Conservation (phyloP, 2,888 invertebrate species). For the Meteorus colon region DNA sequence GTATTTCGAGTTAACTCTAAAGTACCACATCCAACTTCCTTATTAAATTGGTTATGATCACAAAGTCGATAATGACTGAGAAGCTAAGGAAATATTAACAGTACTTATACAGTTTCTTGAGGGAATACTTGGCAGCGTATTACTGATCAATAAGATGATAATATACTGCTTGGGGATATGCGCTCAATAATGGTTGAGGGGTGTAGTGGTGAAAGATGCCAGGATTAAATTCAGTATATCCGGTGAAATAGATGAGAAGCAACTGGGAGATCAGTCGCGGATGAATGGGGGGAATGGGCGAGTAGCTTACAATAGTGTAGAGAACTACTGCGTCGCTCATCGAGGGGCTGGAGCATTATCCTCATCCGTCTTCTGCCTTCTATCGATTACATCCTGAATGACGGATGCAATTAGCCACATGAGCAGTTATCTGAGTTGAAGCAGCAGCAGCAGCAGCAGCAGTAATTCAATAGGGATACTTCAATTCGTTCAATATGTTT, state of each 20-base stretch:
- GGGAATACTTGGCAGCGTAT: background rate
- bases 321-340: slow-evolving; percentile 11
- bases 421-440: slow-evolving; percentile 28
- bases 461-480: too few relatives aligned
- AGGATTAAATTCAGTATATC: slow-evolving; percentile 17
- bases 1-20: background rate
- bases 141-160: slow-evolving; percentile 2
- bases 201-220: slow-evolving; percentile 24
- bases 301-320: slow-evolving; percentile 33
- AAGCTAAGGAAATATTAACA: slow-evolving; percentile 10
- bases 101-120: background rate
- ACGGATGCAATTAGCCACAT: slow-evolving; percentile 60
- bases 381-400: slow-evolving; percentile 59
- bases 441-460: slow-evolving; percentile 14
- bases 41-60: background rate
- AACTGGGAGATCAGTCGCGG: slow-evolving; percentile 11
- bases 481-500: too few relatives aligned
- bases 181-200: background rate
- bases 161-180: background rate
- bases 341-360: slow-evolving; percentile 42
- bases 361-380: slow-evolving; percentile 48
- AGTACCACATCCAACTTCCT: background rate
- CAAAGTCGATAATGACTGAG: slow-evolving; percentile 27
- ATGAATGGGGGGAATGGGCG: slow-evolving; percentile 17
- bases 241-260: slow-evolving; percentile 3